These are phyloP conservation scores for Festucalex cinctus DNA, from an alignment of 2,113 vertebrate species.

Conservation along the genomic window DNA sequence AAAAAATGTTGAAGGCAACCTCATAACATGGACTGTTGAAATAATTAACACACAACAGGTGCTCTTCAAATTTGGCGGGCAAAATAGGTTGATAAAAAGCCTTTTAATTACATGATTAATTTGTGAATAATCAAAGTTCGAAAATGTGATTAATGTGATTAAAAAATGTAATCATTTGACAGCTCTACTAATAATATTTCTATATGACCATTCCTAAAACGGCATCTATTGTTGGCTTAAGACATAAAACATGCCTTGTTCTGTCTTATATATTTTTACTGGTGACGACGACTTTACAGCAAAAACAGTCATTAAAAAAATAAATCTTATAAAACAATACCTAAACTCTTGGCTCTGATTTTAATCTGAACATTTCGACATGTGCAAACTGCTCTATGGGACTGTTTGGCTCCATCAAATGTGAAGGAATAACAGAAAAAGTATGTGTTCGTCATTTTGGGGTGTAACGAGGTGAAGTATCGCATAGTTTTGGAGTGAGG, in stretches of 20 bases:
- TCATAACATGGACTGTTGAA: too few species aligned
- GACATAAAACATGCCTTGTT: not conserved
- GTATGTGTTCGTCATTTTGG: not conserved
- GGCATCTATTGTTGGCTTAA: too few species aligned
- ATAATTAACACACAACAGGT: too few species aligned
- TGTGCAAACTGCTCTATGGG: not conserved
- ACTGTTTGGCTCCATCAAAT: not conserved
- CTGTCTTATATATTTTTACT: not conserved
- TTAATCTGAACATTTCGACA: not conserved
- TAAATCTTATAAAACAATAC: not conserved
- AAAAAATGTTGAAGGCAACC: too few species aligned
- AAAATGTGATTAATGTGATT: too few species aligned
- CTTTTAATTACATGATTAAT: too few species aligned
- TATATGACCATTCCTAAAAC: too few species aligned
- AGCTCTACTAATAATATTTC: too few species aligned
- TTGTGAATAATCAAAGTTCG: too few species aligned
- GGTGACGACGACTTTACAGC: not conserved
- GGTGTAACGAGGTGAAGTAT: not conserved
- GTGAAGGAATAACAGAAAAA: not conserved
- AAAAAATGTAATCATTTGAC: too few species aligned
- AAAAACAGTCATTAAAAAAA: not conserved
- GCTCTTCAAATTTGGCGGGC: too few species aligned
- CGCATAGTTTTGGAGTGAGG: constrained; percentile 1
- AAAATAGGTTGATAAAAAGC: too few species aligned
- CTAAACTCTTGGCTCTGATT: not conserved